phyloP scores from a whole-genome alignment of 1,140 invertebrate species.

The Zaprionus inermis region DNA sequence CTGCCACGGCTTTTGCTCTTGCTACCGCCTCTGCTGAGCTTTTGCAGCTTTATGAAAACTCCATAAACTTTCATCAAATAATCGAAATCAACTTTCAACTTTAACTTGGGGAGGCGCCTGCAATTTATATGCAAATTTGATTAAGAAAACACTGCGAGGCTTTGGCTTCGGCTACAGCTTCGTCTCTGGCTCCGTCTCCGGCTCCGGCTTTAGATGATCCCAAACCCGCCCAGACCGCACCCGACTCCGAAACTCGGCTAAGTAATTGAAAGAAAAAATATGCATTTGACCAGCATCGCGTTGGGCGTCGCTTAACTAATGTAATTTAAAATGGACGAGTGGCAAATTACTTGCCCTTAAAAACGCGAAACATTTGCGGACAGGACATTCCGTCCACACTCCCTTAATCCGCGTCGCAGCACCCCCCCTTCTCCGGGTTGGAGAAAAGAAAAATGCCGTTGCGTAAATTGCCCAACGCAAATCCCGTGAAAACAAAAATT shows the following conservation, averaged over 20 bases:
- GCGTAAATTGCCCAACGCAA: constrained; percentile 63
- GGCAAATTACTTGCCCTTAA: constrained; percentile 76
- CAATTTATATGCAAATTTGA: constrained; percentile 81
- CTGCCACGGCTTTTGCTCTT: too few species aligned
- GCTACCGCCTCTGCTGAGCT: constrained; percentile 3
- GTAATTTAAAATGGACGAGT: constrained; percentile 81
- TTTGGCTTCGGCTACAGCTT: not conserved
- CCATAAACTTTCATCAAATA: constrained; percentile 75
- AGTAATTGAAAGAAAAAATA: constrained; percentile 80
- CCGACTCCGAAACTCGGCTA: not conserved
- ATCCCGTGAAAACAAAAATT: constrained; percentile 69
- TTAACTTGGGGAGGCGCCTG: constrained; percentile 61
- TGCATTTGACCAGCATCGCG: constrained; percentile 69
- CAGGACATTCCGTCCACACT: constrained; percentile 27
- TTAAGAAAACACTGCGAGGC: constrained; percentile 65
- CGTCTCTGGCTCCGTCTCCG: not conserved
- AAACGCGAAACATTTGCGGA: constrained; percentile 49
- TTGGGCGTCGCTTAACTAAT: constrained; percentile 60
- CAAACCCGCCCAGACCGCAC: not conserved
- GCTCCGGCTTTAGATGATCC: constrained; percentile 17
- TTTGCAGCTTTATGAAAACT: constrained; percentile 43
- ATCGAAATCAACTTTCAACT: constrained; percentile 78
- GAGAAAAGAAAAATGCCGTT: constrained; percentile 46
- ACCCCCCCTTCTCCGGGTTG: not conserved
- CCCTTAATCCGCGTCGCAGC: not conserved